Conservation (phyloP, 2,888 invertebrate genomes). For the Gari tellinella region DNA sequence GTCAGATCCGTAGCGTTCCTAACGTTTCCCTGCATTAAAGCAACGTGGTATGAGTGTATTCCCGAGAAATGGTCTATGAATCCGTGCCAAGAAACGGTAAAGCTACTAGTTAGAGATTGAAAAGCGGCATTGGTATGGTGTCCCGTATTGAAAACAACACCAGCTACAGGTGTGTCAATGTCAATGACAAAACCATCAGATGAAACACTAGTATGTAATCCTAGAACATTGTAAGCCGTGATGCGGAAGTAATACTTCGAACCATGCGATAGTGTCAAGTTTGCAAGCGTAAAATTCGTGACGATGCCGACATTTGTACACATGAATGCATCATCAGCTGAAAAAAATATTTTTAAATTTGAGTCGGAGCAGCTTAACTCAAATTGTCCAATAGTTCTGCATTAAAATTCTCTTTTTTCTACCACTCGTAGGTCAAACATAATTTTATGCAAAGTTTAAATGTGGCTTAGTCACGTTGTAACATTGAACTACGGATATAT, state of each 20-base stretch:
- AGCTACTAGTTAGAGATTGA: slow-evolving; percentile 11
- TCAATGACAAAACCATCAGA: slow-evolving; percentile 61
- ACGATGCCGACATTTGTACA: slow-evolving; percentile 19
- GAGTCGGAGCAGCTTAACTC: too few species aligned
- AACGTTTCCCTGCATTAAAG: slow-evolving; percentile 18
- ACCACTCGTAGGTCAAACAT: too few species aligned
- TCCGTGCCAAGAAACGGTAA: slow-evolving; percentile 46
- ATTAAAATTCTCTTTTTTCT: too few species aligned
- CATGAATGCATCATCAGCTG: slow-evolving; percentile 49
- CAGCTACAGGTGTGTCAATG: slow-evolving; percentile 38
- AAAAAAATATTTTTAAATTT: slow-evolving; percentile 21
- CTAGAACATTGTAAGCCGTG: slow-evolving; percentile 53
- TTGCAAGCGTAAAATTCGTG: slow-evolving; percentile 27
- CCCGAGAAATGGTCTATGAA: slow-evolving; percentile 52
- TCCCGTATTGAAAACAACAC: slow-evolving; percentile 54
- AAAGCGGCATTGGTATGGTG: slow-evolving; percentile 15
- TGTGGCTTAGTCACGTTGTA: too few species aligned
- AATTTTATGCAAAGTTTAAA: too few species aligned
- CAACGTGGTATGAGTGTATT: slow-evolving; percentile 39
- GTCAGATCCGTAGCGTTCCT: neutral
- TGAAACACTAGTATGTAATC: slow-evolving; percentile 36
- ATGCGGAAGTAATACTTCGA: slow-evolving; percentile 54
- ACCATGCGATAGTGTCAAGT: slow-evolving; percentile 46
- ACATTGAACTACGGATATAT: too few species aligned
- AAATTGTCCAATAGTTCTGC: too few species aligned